These are phyloP conservation scores for Ammodytes marinus DNA, from an alignment of 2,113 vertebrate species.

Conservation along the genomic window DNA sequence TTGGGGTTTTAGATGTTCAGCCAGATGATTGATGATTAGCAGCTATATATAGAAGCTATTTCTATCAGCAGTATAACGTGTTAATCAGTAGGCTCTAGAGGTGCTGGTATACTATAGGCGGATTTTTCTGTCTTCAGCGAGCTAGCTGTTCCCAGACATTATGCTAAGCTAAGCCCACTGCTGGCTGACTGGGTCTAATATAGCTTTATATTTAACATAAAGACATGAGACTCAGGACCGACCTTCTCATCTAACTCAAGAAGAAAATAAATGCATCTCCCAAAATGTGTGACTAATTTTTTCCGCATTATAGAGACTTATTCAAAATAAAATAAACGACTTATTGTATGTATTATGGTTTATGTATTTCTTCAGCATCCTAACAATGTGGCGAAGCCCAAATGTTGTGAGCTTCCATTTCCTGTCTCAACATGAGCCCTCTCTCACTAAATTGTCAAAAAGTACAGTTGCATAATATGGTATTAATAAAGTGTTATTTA, in stretches of 20 bases:
- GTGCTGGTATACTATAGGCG: background rate
- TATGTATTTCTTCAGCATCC: constrained; percentile 4
- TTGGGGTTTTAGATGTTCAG: background rate
- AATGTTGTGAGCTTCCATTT: constrained; percentile 32
- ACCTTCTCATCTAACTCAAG: background rate
- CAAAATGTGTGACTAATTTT: background rate
- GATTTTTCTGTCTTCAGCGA: background rate
- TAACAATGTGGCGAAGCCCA: constrained; percentile 9
- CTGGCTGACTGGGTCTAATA: background rate
- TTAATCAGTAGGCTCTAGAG: background rate
- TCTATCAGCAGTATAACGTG: background rate
- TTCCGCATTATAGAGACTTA: background rate
- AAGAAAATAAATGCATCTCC: background rate
- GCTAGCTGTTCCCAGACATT: background rate
- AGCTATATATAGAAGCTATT: too few relatives aligned
- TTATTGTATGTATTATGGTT: background rate
- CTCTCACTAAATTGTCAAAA: constrained; percentile 57
- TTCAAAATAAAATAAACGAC: background rate
- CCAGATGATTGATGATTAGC: constrained; percentile 18
- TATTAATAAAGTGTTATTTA: constrained; percentile 27
- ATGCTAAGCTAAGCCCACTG: background rate
- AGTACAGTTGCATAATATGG: constrained; percentile 53
- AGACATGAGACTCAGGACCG: background rate
- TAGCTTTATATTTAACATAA: background rate
- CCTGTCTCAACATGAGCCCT: constrained; percentile 18